These are phyloP conservation scores for Danaus plexippus DNA, from an alignment of 1,140 invertebrate genomes.

Conservation along the genomic window DNA sequence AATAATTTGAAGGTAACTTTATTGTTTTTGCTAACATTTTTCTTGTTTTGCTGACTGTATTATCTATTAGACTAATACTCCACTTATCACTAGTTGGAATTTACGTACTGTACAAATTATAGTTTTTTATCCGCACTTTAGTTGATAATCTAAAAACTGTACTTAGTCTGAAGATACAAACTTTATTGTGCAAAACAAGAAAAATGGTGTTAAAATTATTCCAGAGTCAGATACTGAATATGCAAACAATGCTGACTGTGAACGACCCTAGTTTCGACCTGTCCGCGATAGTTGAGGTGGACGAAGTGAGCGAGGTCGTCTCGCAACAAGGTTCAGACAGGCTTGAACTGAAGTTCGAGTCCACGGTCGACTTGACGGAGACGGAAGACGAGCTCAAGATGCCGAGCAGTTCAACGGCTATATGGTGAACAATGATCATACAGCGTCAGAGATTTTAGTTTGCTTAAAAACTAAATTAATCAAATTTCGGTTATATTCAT, in stretches of 20 bases:
- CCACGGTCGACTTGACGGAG: slow-evolving; percentile 43
- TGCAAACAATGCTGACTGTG: slow-evolving; percentile 60
- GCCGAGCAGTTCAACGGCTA: slow-evolving; percentile 42
- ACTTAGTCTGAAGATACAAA: no score
- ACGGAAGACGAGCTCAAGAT: slow-evolving; percentile 43
- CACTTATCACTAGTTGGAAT: no score
- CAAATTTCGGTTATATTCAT: no score
- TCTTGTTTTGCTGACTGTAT: background rate
- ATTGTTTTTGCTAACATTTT: background rate
- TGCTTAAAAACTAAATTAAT: no score
- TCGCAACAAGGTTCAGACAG: slow-evolving; percentile 50
- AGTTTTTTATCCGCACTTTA: no score
- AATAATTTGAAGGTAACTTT: slow-evolving; percentile 55
- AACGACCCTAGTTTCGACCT: slow-evolving; percentile 66
- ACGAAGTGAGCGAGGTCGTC: slow-evolving; percentile 49
- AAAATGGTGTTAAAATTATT: slow-evolving; percentile 17
- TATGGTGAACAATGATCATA: no score
- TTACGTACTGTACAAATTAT: no score
- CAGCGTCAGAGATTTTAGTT: no score
- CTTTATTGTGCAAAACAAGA: no score
- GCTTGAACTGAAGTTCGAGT: slow-evolving; percentile 56
- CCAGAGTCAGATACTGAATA: slow-evolving; percentile 63
- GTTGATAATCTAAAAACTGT: no score
- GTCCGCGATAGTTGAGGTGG: slow-evolving; percentile 61
- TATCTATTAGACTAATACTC: no score